Evolutionary conservation across 2,113 vertebrate species (phyloP).

Genomic region (Perca flavescens): DNA sequence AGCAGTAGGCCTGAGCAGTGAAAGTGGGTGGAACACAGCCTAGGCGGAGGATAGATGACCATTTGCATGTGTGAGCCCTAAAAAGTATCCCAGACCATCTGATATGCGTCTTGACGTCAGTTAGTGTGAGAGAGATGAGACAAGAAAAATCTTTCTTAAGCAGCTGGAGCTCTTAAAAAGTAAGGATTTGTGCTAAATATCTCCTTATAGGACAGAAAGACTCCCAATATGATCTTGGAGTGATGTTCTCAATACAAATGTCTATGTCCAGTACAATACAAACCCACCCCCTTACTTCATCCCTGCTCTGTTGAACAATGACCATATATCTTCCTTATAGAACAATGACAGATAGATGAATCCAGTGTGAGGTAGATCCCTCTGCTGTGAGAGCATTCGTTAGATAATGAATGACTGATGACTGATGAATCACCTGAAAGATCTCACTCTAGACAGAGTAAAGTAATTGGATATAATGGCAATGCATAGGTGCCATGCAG

Average conservation of each 20-base stretch:
- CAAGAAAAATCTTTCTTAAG: conserved; percentile 5
- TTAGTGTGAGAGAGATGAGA: conserved; percentile 23
- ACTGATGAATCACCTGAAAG: conserved; percentile 77
- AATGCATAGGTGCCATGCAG: conserved; percentile 30
- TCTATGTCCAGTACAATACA: conserved; percentile 48
- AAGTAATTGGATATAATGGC: conserved; percentile 62
- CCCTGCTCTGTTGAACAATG: conserved; percentile 68
- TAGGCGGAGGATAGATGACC: conserved; percentile 44
- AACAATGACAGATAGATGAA: conserved; percentile 82
- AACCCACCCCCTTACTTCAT: conserved; percentile 56
- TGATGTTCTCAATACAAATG: conserved; percentile 73
- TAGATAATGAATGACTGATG: conserved; percentile 83
- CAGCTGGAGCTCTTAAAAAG: conserved; percentile 9
- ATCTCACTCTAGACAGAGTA: conserved; percentile 62
- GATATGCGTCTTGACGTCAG: conserved; percentile 54
- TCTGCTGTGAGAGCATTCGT: conserved; percentile 69
- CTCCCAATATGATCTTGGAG: conserved; percentile 46
- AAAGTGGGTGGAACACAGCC: conserved; percentile 59
- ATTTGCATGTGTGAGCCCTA: conserved; percentile 55
- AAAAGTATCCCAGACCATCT: conserved; percentile 46
- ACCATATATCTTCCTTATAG: conserved; percentile 80
- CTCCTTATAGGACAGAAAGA: conserved; percentile 29
- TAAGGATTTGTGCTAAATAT: conserved; percentile 16
- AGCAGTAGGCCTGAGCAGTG: conserved; percentile 42
- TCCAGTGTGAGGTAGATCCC: conserved; percentile 75